Base-by-base conservation (phyloP, 2,113 vertebrate genomes). In the Chaetodon auriga region DNA sequence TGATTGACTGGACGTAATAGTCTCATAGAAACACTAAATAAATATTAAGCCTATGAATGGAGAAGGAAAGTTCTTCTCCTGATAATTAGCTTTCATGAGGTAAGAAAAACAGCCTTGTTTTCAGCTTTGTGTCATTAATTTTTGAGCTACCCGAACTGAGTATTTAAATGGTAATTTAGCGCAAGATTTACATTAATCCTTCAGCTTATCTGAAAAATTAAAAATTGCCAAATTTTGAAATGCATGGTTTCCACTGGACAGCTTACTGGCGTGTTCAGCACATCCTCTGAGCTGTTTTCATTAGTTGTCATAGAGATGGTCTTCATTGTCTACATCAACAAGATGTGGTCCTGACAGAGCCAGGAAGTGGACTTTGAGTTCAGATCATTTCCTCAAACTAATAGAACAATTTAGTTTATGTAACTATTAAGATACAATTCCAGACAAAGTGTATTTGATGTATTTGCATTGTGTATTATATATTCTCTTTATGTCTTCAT, bases 401-500 rank as follows among this genome's bases (percentile, higher is more conserved):
- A 62, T 13, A 30, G 48, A 6, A 38, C 13, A 41, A 6, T n/a
- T 46, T 45, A 4, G 11, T 25, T 18, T 8, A 46, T 57, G n/a
- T 11, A 58, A 49, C 19, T 35, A 18, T 43, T 21, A 36, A 30
- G 8, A 7, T 75, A 16, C 21, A 35, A 60, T 61, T 36, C 6
- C 35, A 35, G 3, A 30, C 21, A 61, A n/a, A 62, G 60, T 23
- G 10, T 30, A 7, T 25, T 63, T 49, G 13, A 45, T 45, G 7
- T n/a, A 46, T 45, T 25, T 57, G 62, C 62, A 48, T 60, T 66
- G 75, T 92, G 89, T 91, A 54, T 19, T 83, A 41, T 38, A 35
- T 70, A 13, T 73, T 38, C 86, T 92, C 75, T 60, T 82, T 85
- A n/a, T 65, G 58, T 68, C 48, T 75, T 38, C 70, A 72, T 6